Conservation (phyloP, 1,140 invertebrate genomes). For the Macrocentrus cingulum region DNA sequence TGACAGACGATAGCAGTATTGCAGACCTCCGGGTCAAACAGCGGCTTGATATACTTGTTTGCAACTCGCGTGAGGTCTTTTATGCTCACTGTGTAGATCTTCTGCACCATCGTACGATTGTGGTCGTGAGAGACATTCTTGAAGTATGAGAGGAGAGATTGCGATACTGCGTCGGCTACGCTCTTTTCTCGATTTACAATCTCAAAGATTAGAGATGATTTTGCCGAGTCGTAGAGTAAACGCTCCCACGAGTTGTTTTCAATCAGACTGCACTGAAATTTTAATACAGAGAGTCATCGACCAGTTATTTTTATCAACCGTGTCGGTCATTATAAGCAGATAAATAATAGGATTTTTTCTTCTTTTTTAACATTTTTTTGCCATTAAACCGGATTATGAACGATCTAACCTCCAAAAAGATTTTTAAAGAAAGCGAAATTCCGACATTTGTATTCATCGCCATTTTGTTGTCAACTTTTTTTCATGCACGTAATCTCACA, state of each 20-base stretch:
- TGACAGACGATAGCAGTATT: slow-evolving; percentile 74
- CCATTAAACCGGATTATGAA: too few species aligned
- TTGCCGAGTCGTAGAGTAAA: slow-evolving; percentile 78
- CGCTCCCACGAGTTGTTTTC: slow-evolving; percentile 68
- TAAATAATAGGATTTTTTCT: too few species aligned
- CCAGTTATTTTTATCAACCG: too few species aligned
- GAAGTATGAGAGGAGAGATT: slow-evolving; percentile 74
- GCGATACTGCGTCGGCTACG: slow-evolving; percentile 68
- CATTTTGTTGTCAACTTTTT: too few species aligned
- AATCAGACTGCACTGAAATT: slow-evolving; percentile 68
- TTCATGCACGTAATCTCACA: too few species aligned
- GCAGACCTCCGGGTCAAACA: slow-evolving; percentile 65
- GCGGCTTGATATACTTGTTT: slow-evolving; percentile 67
- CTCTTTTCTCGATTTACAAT: slow-evolving; percentile 79
- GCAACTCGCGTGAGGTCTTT: slow-evolving; percentile 69
- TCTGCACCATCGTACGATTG: slow-evolving; percentile 70
- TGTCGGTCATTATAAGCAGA: too few species aligned
- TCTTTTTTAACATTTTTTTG: too few species aligned
- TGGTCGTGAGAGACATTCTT: slow-evolving; percentile 68
- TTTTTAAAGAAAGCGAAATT: too few species aligned
- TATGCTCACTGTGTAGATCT: slow-evolving; percentile 69
- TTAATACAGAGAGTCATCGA: too few species aligned
- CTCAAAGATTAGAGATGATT: slow-evolving; percentile 82
- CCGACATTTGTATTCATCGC: too few species aligned
- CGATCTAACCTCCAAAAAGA: too few species aligned